phyloP scores from a whole-genome alignment of 2,113 vertebrate genomes.

The Amphilophus citrinellus region DNA sequence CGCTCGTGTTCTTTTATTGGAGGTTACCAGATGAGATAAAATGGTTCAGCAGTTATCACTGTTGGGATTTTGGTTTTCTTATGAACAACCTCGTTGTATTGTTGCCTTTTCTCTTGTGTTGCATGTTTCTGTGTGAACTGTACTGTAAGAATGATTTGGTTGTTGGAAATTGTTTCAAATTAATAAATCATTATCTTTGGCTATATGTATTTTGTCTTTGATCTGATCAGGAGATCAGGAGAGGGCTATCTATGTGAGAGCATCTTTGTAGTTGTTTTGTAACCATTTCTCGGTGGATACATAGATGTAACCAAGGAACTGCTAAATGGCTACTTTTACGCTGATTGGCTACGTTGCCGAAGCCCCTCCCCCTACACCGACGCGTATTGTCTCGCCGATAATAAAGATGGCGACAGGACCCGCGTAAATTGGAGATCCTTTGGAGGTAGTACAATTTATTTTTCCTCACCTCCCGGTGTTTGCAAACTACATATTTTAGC shows the following conservation, averaged over 20 bases:
- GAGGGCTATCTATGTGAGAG: background rate
- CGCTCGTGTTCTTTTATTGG: conserved; percentile 20
- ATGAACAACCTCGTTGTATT: conserved; percentile 31
- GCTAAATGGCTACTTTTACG: conserved; percentile 17
- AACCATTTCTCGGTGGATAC: background rate
- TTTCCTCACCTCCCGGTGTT: background rate
- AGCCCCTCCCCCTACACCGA: conserved; percentile 61
- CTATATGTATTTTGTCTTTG: conserved; percentile 17
- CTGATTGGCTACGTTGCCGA: conserved; percentile 58
- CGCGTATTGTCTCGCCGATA: conserved; percentile 73
- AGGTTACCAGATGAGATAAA: conserved; percentile 20
- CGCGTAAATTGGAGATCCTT: conserved; percentile 74
- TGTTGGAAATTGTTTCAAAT: conserved; percentile 35
- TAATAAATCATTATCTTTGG: conserved; percentile 66
- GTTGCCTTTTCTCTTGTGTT: conserved; percentile 55
- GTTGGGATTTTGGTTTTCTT: conserved; percentile 35
- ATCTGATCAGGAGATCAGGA: background rate
- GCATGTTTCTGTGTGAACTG: conserved; percentile 55
- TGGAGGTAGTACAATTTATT: conserved; percentile 71
- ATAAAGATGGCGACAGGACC: conserved; percentile 83
- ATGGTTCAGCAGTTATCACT: conserved; percentile 24
- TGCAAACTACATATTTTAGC: background rate
- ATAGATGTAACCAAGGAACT: background rate
- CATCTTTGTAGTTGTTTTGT: background rate
- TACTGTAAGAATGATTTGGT: conserved; percentile 39